Percentiles rank a stretch among this genome's conserved stretches.
These are phyloP conservation scores for Sarotherodon lohbergeri DNA, from an alignment of 2,113 vertebrate species.

Conservation along the genomic window DNA sequence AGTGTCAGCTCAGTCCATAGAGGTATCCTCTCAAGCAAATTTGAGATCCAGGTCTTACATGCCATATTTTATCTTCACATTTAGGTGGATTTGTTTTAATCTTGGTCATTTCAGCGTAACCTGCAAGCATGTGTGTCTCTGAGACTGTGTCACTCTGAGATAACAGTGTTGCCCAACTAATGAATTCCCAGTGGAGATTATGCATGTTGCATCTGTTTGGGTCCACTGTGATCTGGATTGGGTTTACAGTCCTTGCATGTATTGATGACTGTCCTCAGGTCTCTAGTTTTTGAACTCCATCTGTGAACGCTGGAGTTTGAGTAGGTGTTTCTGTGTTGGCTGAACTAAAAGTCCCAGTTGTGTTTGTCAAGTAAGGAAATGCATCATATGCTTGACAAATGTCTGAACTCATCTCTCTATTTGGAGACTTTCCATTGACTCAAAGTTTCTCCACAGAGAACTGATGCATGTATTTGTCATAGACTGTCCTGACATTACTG, in stretches of 20 bases:
- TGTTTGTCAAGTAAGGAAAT: background rate
- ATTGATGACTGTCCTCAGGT: background rate
- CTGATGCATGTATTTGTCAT: background rate
- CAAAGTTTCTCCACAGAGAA: background rate
- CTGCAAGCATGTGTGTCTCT: background rate
- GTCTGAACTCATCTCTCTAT: background rate
- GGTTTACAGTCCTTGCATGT: background rate
- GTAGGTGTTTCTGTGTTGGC: background rate
- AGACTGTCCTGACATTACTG: background rate
- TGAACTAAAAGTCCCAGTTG: background rate
- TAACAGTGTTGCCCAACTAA: background rate
- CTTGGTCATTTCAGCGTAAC: background rate
- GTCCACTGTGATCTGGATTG: background rate
- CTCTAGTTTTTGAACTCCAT: accelerated
- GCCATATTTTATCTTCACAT: accelerated
- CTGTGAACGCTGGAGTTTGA: background rate
- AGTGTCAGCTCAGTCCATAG: background rate
- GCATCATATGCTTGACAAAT: background rate
- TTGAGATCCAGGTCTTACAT: background rate
- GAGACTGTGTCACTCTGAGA: background rate
- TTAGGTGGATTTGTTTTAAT: background rate
- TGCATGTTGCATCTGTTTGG: accelerated
- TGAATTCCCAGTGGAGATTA: background rate
- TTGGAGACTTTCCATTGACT: background rate
- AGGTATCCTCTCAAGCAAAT: background rate